phyloP scores from a whole-genome alignment of 1,140 invertebrate species.

The roundworm (Caenorhabditis elegans) region DNA sequence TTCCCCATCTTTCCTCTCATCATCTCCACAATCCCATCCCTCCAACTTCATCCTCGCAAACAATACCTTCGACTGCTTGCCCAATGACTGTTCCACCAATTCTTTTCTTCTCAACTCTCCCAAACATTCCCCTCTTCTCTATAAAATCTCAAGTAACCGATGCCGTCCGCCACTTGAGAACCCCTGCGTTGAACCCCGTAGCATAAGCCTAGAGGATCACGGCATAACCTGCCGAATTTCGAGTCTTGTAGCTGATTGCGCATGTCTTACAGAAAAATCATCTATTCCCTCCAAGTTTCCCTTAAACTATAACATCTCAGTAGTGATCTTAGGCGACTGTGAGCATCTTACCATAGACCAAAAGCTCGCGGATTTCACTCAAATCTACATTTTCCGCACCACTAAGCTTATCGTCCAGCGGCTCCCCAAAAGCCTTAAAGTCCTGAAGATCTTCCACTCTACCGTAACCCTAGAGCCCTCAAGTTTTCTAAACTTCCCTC shows the following conservation, averaged over 20 bases:
- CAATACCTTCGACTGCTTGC: conserved; percentile 3
- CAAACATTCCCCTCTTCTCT: neutral
- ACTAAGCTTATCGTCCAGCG: neutral
- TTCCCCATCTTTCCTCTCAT: neutral
- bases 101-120: neutral
- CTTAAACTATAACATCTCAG: neutral
- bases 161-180: neutral
- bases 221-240: neutral
- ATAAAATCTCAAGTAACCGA: neutral
- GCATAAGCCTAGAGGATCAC: neutral
- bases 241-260: neutral
- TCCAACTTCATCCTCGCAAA: neutral
- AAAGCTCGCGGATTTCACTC: neutral
- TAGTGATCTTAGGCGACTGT: neutral
- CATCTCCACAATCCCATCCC: neutral
- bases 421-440: neutral
- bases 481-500: neutral
- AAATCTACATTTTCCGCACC: conserved; percentile 9
- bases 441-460: conserved; percentile 14
- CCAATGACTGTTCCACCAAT: neutral
- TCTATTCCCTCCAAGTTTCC: neutral
- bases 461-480: neutral
- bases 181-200: neutral
- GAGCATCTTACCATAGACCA: neutral
- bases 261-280: neutral